Conservation (phyloP, 2,113 vertebrate species). For the Cavia porcellus region DNA sequence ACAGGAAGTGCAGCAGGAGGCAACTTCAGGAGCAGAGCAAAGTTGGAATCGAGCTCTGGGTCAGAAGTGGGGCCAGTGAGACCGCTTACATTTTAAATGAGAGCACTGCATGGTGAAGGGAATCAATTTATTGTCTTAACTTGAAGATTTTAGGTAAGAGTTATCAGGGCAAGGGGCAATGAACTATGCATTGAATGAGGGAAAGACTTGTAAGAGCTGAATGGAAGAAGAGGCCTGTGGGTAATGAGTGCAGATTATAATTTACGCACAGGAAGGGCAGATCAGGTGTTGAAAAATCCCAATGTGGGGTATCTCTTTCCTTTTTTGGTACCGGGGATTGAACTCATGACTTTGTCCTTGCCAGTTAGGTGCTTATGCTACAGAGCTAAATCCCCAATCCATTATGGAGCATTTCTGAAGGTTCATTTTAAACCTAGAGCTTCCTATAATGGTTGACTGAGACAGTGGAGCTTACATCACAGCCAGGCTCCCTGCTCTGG, state of each 20-base stretch:
- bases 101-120: neutral
- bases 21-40: neutral
- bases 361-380: too few species aligned
- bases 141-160: slow-evolving; percentile 37
- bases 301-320: neutral
- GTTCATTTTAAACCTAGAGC: neutral
- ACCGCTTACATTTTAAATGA: neutral
- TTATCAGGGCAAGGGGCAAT: neutral
- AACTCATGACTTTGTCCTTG: too few species aligned
- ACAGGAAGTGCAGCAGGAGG: neutral
- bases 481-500: neutral
- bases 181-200: neutral
- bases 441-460: neutral
- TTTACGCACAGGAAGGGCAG: neutral
- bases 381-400: too few species aligned
- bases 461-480: neutral
- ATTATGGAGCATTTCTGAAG: neutral
- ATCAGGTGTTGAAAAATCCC: neutral
- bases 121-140: neutral
- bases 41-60: neutral
- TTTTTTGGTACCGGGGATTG: too few species aligned
- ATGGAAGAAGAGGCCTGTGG: neutral
- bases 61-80: neutral
- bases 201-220: neutral
- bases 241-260: neutral